These are phyloP conservation scores for Alfaro cultratus DNA, from an alignment of 2,797 vertebrate species.

Conservation along the genomic window DNA sequence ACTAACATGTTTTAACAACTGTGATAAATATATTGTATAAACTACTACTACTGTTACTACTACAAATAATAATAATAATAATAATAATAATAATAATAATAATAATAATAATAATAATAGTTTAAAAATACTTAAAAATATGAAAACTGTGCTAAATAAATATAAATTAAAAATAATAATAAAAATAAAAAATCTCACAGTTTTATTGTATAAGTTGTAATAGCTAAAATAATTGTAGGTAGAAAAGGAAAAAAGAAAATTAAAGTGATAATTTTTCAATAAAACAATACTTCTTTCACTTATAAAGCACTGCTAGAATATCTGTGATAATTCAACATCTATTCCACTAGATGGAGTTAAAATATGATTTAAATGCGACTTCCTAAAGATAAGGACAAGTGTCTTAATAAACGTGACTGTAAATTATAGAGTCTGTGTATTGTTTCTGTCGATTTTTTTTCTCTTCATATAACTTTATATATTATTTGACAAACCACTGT, in stretches of 20 bases:
- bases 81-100: not conserved
- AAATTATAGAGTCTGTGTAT: not conserved
- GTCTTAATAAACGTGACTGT: not conserved
- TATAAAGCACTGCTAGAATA: not conserved
- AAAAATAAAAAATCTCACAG: not conserved
- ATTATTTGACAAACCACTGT: not conserved
- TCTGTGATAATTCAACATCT: conserved; percentile 6
- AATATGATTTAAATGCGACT: conserved; percentile 13
- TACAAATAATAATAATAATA: no score
- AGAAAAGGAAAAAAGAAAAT: not conserved
- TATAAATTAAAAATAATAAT: not conserved
- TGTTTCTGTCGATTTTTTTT: not conserved
- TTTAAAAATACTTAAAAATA: not conserved
- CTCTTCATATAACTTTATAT: not conserved
- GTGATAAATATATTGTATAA: no score
- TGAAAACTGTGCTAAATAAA: not conserved
- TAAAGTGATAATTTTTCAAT: not conserved
- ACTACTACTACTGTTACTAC: no score
- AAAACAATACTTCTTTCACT: not conserved
- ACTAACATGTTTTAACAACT: not conserved
- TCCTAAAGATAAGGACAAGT: not conserved
- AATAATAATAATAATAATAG: not conserved
- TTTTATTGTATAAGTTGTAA: not conserved
- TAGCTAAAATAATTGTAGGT: not conserved
- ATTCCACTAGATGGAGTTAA: conserved; percentile 48